These are phyloP conservation scores for Eueremaeus valkanovi DNA, from an alignment of 2,888 invertebrate genomes.

Conservation along the genomic window DNA sequence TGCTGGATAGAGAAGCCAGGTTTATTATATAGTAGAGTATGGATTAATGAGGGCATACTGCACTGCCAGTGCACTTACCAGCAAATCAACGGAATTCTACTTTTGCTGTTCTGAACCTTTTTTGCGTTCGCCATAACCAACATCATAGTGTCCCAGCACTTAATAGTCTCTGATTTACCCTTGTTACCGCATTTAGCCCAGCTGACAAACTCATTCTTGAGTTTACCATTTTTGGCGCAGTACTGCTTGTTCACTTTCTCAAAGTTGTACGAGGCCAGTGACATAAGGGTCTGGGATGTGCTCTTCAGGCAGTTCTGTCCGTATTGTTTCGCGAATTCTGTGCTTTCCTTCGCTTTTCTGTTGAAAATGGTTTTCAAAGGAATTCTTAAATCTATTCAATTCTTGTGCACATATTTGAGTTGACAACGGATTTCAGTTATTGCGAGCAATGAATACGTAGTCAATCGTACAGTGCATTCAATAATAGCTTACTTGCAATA, in stretches of 20 bases:
- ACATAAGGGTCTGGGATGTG: conserved; percentile 38
- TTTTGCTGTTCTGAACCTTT: conserved; percentile 36
- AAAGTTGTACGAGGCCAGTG: conserved; percentile 36
- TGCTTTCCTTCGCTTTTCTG: conserved; percentile 23
- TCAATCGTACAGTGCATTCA: not conserved
- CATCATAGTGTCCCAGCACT: conserved; percentile 38
- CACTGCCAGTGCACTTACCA: no score
- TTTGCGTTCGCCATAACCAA: conserved; percentile 3
- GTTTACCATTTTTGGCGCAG: conserved; percentile 38
- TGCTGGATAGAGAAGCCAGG: not conserved
- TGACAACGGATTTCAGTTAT: not conserved
- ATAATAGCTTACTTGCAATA: conserved; percentile 30
- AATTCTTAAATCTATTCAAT: no score
- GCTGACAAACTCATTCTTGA: not conserved
- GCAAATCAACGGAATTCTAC: conserved; percentile 36
- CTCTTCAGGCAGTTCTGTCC: conserved; percentile 37
- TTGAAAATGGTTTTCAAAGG: not conserved
- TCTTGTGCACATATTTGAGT: not conserved
- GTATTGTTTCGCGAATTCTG: conserved; percentile 34
- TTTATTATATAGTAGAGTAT: not conserved
- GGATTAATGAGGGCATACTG: no score
- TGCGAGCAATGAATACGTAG: not conserved
- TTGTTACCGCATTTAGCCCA: conserved; percentile 40
- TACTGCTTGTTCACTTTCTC: conserved; percentile 35
- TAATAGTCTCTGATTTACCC: conserved; percentile 30